These are phyloP conservation scores for Cyclophora albipunctata DNA, from an alignment of 2,888 invertebrate genomes.

Conservation along the genomic window DNA sequence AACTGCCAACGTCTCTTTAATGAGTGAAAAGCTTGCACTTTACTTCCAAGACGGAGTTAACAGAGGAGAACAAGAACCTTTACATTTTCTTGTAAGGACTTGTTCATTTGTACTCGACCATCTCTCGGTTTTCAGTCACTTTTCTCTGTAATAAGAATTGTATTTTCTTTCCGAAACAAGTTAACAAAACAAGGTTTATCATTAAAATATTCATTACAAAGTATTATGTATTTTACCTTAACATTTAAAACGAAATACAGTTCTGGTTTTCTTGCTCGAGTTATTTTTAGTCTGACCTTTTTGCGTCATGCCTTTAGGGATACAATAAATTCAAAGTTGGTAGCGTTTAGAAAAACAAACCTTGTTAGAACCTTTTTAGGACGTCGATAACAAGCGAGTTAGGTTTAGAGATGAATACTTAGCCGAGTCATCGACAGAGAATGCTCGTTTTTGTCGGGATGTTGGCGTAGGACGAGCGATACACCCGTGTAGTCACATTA, in stretches of 20 bases:
- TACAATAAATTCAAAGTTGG: slow-evolving; percentile 1
- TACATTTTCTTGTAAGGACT: slow-evolving; percentile 4
- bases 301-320: slow-evolving; percentile 4
- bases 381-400: slow-evolving; percentile 1
- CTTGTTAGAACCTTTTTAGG: not conserved
- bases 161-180: not conserved
- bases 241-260: no score
- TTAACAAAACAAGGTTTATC: no score
- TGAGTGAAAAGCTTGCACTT: slow-evolving; percentile 8
- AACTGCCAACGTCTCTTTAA: slow-evolving; percentile 11
- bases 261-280: not conserved
- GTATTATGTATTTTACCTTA: no score
- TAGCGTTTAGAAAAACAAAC: not conserved
- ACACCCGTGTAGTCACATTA: not conserved
- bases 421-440: slow-evolving; percentile 10
- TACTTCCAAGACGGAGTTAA: slow-evolving; percentile 4
- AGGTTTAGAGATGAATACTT: not conserved
- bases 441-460: slow-evolving; percentile 8
- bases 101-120: slow-evolving; percentile 13
- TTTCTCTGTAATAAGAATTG: slow-evolving; percentile 3
- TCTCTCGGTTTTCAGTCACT: slow-evolving; percentile 5
- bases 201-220: no score
- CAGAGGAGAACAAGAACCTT: slow-evolving; percentile 10
- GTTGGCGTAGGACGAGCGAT: slow-evolving; percentile 6
- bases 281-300: slow-evolving; percentile 2